A percentile compares a stretch with the other conserved stretches of the same genome.
phyloP scores from a whole-genome alignment of 2,113 vertebrate species.

The Dromiciops gliroides region DNA sequence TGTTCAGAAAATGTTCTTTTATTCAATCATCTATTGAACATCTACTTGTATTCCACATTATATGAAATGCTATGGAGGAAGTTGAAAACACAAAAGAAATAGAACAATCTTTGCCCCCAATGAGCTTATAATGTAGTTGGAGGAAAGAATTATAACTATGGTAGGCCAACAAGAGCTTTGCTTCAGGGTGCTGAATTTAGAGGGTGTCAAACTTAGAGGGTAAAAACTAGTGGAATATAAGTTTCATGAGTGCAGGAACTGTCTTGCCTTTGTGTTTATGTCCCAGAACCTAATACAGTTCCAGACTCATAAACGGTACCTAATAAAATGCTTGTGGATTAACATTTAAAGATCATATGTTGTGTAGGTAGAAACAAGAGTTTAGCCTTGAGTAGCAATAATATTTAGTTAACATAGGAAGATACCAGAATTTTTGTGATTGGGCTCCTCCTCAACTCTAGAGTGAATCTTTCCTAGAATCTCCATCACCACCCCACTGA shows the following conservation, averaged over 20 bases:
- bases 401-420: background rate
- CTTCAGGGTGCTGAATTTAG: background rate
- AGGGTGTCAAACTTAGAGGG: background rate
- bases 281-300: background rate
- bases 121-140: background rate
- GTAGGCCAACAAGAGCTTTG: background rate
- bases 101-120: background rate
- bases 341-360: background rate
- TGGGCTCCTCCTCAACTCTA: background rate
- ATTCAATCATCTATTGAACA: background rate
- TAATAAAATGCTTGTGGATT: background rate
- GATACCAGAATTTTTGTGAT: background rate
- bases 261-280: background rate
- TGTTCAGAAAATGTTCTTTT: background rate
- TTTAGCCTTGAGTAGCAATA: background rate
- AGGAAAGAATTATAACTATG: background rate
- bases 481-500: background rate
- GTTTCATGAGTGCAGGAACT: background rate
- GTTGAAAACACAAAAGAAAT: background rate
- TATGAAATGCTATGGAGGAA: background rate
- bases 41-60: background rate
- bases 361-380: background rate
- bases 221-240: background rate
- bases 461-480: background rate
- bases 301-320: background rate